Percentiles rank a stretch among this genome's conserved stretches.
phyloP scores from a whole-genome alignment of 2,888 invertebrate genomes.

The Syrista parreyssii region DNA sequence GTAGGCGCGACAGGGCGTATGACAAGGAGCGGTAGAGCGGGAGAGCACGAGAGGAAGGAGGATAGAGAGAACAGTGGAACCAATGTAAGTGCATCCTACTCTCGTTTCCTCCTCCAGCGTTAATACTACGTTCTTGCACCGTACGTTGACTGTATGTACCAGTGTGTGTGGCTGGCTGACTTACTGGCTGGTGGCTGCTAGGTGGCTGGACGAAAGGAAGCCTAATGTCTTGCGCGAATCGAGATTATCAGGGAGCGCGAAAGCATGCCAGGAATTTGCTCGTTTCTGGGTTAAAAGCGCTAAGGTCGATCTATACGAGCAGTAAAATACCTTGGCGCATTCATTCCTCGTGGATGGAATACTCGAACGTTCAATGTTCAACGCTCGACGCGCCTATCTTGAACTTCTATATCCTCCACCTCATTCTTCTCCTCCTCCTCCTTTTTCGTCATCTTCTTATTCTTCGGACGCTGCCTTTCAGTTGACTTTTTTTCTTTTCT shows the following conservation, averaged over 20 bases:
- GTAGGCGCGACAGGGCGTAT: background rate
- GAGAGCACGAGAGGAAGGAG: slow-evolving; percentile 5
- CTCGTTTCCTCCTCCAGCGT: background rate
- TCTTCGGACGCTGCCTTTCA: background rate
- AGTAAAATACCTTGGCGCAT: background rate
- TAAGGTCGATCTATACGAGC: background rate
- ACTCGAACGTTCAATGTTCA: background rate
- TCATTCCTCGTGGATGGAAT: background rate
- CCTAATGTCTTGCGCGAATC: slow-evolving; percentile 29
- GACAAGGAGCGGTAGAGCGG: background rate
- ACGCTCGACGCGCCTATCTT: slow-evolving; percentile 9
- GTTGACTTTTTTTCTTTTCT: background rate
- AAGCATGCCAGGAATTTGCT: slow-evolving; percentile 36
- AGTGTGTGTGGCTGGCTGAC: background rate
- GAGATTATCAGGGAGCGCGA: slow-evolving; percentile 33
- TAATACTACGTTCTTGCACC: background rate
- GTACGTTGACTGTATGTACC: background rate
- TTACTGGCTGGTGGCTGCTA: background rate
- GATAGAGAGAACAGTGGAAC: slow-evolving; percentile 5
- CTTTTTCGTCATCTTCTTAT: background rate
- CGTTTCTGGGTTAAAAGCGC: slow-evolving; percentile 39
- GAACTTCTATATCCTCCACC: slow-evolving; percentile 21
- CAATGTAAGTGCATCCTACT: background rate
- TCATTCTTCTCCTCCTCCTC: background rate
- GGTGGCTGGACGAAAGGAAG: background rate